Evolutionary conservation across 2,888 invertebrate genomes (phyloP), one percentile per base, ranked within the genome.

Genomic region (Neria commutata): DNA sequence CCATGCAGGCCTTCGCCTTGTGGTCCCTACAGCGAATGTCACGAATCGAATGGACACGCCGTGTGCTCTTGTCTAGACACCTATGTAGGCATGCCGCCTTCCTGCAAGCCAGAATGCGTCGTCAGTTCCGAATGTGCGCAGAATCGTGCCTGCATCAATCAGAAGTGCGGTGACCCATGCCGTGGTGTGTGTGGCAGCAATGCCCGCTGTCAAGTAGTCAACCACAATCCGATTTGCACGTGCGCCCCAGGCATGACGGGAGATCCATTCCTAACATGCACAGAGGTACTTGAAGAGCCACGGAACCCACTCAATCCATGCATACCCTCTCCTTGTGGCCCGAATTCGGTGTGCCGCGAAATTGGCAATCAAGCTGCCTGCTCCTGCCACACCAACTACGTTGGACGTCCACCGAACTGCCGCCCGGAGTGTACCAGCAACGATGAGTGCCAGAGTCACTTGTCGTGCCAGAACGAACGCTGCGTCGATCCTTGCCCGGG

Each of bases 351-450:
- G 76, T 93, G 93, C 76, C 87, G 90, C 64, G 86, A 91, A 48
- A 89, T 92, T 65, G 90, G 91, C 56, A 87, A 88, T 60, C 91
- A 92, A 81, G 89, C 92, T n/a, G 92, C 92, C 50, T 93, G 93
- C 76, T 92, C 92, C 48, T 94, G 93, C 79, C 83, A 90, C 67
- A 84, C 87, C 24, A 90, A 92, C 75, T 93, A 89, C 75, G 86
- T 92, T 50, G 94, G 94, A 61, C 87, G 92, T 67, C 91, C 94
- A 52, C 93, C 93, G 25, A 92, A 91, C 74, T 94, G 94, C 75
- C 85, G 92, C 71, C 92, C 94, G 0, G 92, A 93, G 81, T 93
- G 93, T 76, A 88, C 88, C 3, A 89, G 88, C 63, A 87, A 90
- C 73, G 88, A 90, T 8, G 94, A 94, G 80, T 94, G 94, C 75